Conservation (phyloP, 1,140 invertebrate species). For the Sesamia nonagrioides region DNA sequence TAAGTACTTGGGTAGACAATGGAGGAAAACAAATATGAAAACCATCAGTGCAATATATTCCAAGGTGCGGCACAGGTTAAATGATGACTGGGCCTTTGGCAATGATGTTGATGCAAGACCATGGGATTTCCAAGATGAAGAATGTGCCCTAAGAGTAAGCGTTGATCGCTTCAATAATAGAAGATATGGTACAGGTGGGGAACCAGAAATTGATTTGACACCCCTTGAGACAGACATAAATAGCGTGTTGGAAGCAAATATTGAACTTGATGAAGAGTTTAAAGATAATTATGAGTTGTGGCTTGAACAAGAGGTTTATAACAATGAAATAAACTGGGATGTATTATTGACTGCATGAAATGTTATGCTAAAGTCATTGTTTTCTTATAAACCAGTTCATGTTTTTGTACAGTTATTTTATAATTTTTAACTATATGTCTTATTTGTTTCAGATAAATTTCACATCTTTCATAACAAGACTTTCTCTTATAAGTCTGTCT, state of each 20-base stretch:
- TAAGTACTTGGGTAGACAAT: slow-evolving; percentile 99
- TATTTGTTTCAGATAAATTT: slow-evolving; percentile 29
- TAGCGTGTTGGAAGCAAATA: slow-evolving; percentile 93
- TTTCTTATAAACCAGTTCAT: slow-evolving; percentile 16
- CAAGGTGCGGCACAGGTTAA: slow-evolving; percentile 97
- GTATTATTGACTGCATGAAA: slow-evolving; percentile 76
- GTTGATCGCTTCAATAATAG: slow-evolving; percentile 98
- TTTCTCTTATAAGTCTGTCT: slow-evolving; percentile 36
- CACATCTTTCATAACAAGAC: slow-evolving; percentile 26
- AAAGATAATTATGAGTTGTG: slow-evolving; percentile 98
- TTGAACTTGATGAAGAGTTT: slow-evolving; percentile 97
- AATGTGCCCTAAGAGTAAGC: slow-evolving; percentile 96
- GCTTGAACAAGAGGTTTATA: slow-evolving; percentile 98
- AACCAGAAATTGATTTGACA: slow-evolving; percentile 90
- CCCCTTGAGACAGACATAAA: slow-evolving; percentile 95
- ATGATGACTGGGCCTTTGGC: slow-evolving; percentile 99
- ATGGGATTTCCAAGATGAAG: slow-evolving; percentile 99
- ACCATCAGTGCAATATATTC: slow-evolving; percentile 99
- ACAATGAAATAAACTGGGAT: slow-evolving; percentile 94
- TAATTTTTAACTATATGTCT: slow-evolving; percentile 42
- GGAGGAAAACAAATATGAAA: slow-evolving; percentile 99
- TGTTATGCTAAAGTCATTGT: slow-evolving; percentile 37
- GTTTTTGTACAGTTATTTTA: slow-evolving; percentile 46
- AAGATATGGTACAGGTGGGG: slow-evolving; percentile 90
- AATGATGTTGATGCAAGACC: slow-evolving; percentile 99